Conservation (phyloP, 2,797 vertebrate genomes). For the Chrysocyon brachyurus region DNA sequence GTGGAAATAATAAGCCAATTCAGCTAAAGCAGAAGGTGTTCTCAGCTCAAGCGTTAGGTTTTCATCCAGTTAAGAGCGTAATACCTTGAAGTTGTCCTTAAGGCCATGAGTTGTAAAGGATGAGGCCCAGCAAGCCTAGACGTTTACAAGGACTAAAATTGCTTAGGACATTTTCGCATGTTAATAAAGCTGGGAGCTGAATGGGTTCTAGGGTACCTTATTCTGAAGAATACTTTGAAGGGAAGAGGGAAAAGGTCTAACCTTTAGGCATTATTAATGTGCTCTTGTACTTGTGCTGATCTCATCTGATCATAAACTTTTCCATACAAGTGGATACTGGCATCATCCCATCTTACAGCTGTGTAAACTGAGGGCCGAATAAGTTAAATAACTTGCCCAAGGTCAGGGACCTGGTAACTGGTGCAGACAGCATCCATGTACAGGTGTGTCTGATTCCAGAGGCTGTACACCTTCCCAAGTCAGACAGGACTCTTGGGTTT, state of each 20-base stretch:
- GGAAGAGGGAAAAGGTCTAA: not conserved
- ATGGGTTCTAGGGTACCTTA: not conserved
- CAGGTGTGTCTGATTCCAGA: not conserved
- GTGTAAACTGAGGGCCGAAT: not conserved
- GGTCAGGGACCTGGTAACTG: not conserved
- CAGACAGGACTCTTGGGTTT: too few species aligned
- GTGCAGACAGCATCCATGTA: not conserved
- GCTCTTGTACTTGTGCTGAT: not conserved
- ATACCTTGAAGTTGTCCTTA: not conserved
- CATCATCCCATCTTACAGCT: not conserved
- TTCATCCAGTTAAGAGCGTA: not conserved
- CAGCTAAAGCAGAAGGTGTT: not conserved
- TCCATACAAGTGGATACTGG: not conserved
- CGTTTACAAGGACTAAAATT: not conserved
- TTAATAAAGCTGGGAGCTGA: slow-evolving; percentile 12
- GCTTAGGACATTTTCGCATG: not conserved
- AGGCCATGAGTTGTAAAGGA: not conserved
- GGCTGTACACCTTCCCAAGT: not conserved
- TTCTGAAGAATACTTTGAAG: slow-evolving; percentile 25
- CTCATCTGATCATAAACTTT: slow-evolving; percentile 30
- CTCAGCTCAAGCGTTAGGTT: not conserved
- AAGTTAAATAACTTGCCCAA: not conserved
- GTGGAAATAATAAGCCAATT: slow-evolving; percentile 43
- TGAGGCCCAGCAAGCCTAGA: not conserved
- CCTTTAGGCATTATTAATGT: not conserved